Evolutionary conservation across 2,888 invertebrate species (phyloP), one percentile per base, ranked within the genome.

Genomic region (Caenorhabditis plicata): DNA sequence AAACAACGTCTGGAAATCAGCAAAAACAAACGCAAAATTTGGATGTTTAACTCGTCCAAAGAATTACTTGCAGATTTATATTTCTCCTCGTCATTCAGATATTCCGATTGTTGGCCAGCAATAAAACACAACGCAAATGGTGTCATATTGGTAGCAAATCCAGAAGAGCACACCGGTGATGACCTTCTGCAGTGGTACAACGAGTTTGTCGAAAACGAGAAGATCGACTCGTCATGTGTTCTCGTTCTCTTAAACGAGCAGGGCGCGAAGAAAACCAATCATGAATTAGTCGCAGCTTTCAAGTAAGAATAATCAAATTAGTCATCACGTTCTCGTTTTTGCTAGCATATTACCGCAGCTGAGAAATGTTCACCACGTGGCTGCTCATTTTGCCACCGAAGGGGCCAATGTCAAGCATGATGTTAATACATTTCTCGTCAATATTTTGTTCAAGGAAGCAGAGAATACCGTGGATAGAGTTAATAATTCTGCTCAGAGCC

Each of bases 71-170:
- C 9, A 9, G 29, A 27, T 31, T 32, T 4, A 31, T 27, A 17
- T 3, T 11, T 11, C 25, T 17, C n/a, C n/a, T n/a, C n/a, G n/a
- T n/a, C n/a, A n/a, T 42, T 17, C 27, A 67, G 64, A 43, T 68
- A 64, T 41, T 52, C 49, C 31, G 67, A 68, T 46, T 89, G 89
- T 75, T 90, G 90, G 90, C 88, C 89, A 26, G 88, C 88, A 1
- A 85, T 90, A 57, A 86, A 88, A 38, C 83, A 86, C 63, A 87
- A 87, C 63, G 85, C 87, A 1, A 85, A 87, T 63, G 90, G 89
- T 7, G 86, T 88, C 7, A 85, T 90, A 57, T 85, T 90, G 60
- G 88, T 89, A 1, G 88, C 87, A 78, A 85, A 85, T 70, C 85
- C 85, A 11, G 85, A 85, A 39, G 57, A 52, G 26, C 60, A 70